phyloP scores from a whole-genome alignment of 2,113 vertebrate species.

The Progne subis region DNA sequence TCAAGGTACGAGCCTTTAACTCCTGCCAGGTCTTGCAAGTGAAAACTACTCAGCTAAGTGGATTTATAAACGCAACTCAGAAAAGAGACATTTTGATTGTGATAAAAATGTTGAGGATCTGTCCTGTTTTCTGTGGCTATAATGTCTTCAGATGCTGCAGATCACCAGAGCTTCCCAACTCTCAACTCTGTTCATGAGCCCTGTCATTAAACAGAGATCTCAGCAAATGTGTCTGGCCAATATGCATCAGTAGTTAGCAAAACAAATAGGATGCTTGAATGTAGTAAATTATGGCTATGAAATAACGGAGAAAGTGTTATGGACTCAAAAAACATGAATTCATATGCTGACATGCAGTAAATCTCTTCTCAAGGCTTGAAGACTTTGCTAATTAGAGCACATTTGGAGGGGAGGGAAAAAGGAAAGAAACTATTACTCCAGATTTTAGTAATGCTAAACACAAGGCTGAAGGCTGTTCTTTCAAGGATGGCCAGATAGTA shows the following conservation, averaged over 20 bases:
- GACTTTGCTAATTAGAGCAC: conserved; percentile 18
- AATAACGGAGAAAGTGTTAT: conserved; percentile 9
- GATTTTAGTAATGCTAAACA: background rate
- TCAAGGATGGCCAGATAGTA: background rate
- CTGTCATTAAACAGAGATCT: background rate
- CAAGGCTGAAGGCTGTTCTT: background rate
- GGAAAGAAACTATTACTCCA: background rate
- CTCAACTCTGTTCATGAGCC: background rate
- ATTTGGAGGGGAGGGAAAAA: background rate
- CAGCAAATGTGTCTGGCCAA: background rate
- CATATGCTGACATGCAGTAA: background rate
- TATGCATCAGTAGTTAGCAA: background rate
- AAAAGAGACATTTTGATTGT: background rate
- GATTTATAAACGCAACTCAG: background rate
- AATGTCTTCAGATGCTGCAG: background rate
- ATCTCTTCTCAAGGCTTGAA: conserved; percentile 5
- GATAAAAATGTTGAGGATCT: background rate
- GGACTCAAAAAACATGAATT: background rate
- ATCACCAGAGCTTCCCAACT: background rate
- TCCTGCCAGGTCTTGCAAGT: background rate
- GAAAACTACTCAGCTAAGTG: background rate
- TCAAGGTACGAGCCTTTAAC: background rate
- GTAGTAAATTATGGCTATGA: background rate
- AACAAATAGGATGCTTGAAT: background rate
- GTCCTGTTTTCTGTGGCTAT: background rate